phyloP scores from a whole-genome alignment of 35 echinoderm and acorn worm genomes.

The Apostichopus parvimensis region DNA sequence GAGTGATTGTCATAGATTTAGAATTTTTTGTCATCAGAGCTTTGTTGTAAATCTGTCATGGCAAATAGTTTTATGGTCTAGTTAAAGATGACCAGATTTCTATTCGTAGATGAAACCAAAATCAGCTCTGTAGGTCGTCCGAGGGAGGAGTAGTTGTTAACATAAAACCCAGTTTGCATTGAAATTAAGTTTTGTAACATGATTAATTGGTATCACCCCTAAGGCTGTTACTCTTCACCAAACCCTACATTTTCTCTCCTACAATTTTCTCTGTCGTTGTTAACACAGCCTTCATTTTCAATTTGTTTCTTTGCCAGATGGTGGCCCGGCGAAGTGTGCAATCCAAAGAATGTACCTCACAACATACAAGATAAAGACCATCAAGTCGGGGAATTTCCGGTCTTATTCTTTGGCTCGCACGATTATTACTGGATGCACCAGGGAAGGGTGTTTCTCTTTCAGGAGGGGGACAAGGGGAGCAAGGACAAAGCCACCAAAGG shows the following conservation, averaged over 20 bases:
- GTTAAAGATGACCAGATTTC: too few species aligned
- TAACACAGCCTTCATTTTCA: too few species aligned
- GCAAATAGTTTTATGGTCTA: too few species aligned
- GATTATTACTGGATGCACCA: slow-evolving; percentile 99
- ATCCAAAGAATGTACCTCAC: slow-evolving; percentile 86
- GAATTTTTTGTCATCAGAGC: background rate
- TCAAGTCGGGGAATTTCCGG: slow-evolving; percentile 98
- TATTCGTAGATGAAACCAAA: too few species aligned
- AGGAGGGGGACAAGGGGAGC: slow-evolving; percentile 96
- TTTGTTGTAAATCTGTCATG: background rate
- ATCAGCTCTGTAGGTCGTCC: too few species aligned
- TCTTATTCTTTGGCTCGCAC: slow-evolving; percentile 95
- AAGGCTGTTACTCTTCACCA: too few species aligned
- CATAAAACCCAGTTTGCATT: too few species aligned
- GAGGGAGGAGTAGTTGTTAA: too few species aligned
- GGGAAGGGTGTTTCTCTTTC: slow-evolving; percentile 86
- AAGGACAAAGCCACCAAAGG: slow-evolving; percentile 81
- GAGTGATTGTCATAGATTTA: background rate
- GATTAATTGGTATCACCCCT: too few species aligned
- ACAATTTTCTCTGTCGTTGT: too few species aligned
- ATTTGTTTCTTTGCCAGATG: slow-evolving; percentile 56
- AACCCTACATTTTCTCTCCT: too few species aligned
- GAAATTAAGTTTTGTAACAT: too few species aligned
- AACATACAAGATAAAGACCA: slow-evolving; percentile 98
- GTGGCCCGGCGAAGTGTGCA: slow-evolving; percentile 96